phyloP scores from a whole-genome alignment of 2,888 invertebrate genomes.

The Allygus modestus region DNA sequence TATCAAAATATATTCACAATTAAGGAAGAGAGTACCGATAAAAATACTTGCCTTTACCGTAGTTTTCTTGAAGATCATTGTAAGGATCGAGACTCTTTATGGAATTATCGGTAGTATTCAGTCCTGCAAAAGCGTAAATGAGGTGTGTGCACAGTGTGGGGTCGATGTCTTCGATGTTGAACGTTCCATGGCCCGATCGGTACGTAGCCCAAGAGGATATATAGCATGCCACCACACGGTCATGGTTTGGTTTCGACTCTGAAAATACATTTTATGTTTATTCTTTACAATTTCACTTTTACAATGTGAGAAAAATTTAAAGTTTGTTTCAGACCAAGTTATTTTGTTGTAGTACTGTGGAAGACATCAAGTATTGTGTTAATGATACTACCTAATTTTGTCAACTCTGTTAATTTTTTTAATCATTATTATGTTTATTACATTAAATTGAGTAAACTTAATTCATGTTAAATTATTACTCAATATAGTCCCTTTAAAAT shows the following conservation, averaged over 20 bases:
- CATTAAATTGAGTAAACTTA: not conserved
- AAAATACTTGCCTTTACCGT: constrained; percentile 80
- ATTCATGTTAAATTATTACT: too few relatives aligned
- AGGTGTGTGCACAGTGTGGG: constrained; percentile 88
- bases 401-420: not conserved
- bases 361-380: too few relatives aligned
- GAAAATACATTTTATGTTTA: not conserved
- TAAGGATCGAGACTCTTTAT: constrained; percentile 87
- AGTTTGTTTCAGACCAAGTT: not conserved
- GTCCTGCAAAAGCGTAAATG: constrained; percentile 89
- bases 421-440: not conserved
- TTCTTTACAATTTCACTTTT: not conserved
- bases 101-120: constrained; percentile 81
- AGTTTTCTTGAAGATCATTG: constrained; percentile 86
- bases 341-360: too few relatives aligned
- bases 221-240: constrained; percentile 85
- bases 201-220: constrained; percentile 89
- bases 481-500: too few relatives aligned
- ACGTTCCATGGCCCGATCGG: constrained; percentile 82
- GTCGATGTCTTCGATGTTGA: constrained; percentile 82
- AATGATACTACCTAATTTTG: too few relatives aligned
- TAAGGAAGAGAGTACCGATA: too few relatives aligned
- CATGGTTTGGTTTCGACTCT: constrained; percentile 38
- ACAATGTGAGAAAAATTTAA: not conserved
- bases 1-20: too few relatives aligned